Conservation (phyloP, 2,888 invertebrate genomes). For the Morpho achilles region DNA sequence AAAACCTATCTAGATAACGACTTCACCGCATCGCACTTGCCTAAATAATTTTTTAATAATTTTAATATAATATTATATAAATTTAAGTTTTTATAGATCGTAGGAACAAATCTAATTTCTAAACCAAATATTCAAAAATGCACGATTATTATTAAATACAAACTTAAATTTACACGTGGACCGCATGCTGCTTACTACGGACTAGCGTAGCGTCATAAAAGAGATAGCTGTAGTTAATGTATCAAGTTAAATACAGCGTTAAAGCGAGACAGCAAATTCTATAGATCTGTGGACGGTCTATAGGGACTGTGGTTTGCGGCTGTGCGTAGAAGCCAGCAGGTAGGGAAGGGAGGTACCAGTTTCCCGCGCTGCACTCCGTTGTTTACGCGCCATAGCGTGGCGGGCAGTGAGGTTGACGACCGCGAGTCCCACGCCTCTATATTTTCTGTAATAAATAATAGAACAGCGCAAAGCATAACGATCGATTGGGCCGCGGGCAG, state of each 20-base stretch:
- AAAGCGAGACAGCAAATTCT: slow-evolving; percentile 21
- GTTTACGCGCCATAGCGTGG: slow-evolving; percentile 58
- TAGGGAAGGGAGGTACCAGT: slow-evolving; percentile 44
- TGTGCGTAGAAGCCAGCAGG: slow-evolving; percentile 36
- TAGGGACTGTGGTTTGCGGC: slow-evolving; percentile 18
- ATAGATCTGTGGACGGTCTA: slow-evolving; percentile 2
- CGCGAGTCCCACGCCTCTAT: slow-evolving; percentile 66
- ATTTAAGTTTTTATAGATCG: no score
- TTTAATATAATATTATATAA: no score
- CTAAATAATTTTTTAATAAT: background rate
- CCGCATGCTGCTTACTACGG: slow-evolving; percentile 19
- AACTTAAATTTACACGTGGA: slow-evolving; percentile 31
- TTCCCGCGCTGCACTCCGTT: slow-evolving; percentile 64
- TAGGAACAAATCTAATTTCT: slow-evolving; percentile 7
- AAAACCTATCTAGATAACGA: slow-evolving; percentile 25
- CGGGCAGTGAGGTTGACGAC: slow-evolving; percentile 54
- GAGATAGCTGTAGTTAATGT: slow-evolving; percentile 22
- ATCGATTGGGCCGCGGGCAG: slow-evolving; percentile 60
- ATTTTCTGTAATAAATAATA: slow-evolving; percentile 75
- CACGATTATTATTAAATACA: background rate
- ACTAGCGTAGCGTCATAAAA: slow-evolving; percentile 21
- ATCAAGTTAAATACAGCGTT: slow-evolving; percentile 1
- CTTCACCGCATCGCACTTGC: background rate
- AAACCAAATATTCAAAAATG: no score
- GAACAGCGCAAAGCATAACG: slow-evolving; percentile 62